Base-by-base conservation (phyloP, 2,888 invertebrate genomes). In the Acrobasis suavella region DNA sequence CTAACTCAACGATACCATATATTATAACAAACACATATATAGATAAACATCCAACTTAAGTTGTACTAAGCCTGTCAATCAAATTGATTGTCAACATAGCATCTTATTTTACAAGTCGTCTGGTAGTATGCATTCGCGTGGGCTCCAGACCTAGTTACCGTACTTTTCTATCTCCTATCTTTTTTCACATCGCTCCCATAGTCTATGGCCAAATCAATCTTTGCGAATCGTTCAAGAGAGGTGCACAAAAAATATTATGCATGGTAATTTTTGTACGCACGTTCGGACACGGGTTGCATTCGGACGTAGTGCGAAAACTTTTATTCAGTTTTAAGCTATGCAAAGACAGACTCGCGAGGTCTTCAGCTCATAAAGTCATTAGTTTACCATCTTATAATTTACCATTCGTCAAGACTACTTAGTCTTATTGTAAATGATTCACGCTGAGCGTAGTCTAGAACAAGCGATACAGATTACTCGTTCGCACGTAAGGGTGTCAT, bases 31-130 rank as follows among this genome's bases (percentile, higher is more conserved):
- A n/a, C n/a, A n/a, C n/a, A n/a, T n/a, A n/a, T n/a, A n/a, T n/a
- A n/a, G n/a, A n/a, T n/a, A n/a, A n/a, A n/a, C n/a, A n/a, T n/a
- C n/a, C n/a, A n/a, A n/a, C n/a, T n/a, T n/a, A n/a, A n/a, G n/a
- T 55, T 62, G 64, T 64, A 64, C 62, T 14, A 22, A 52, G 39
- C 50, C 60, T 58, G 62, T 60, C 62, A 62, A 62, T 65, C 60
- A 64, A 54, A 54, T 54, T 38, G 38, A 37, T 38, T 54, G 54
- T 52, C 50, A 51, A 37, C 32, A 14, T 46, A 55, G 37, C 50
- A 42, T 60, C 9, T 59, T 56, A 56, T 62, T 62, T 62, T 55
- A 62, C 59, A 58, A 60, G 50, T 60, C 64, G 64, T 65, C 59
- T 62, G 42, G 64, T 62, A 62, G 52, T 63, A 62, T 32, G 60